Conservation (phyloP, 1,140 invertebrate species). For the Paraescarpia echinospica region DNA sequence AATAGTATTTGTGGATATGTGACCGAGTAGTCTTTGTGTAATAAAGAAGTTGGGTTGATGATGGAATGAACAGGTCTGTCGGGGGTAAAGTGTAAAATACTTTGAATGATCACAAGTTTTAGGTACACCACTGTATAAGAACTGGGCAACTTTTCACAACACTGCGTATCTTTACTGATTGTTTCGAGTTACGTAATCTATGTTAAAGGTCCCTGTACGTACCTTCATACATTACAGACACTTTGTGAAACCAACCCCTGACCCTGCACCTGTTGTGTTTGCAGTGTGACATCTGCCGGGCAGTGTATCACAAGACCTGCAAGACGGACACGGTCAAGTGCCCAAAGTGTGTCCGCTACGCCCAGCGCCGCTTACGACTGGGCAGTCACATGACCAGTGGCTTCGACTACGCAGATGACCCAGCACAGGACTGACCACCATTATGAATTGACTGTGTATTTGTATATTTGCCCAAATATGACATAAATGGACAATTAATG, state of each 20-base stretch:
- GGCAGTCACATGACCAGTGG: background rate
- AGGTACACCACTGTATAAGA: background rate
- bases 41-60: no score
- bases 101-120: background rate
- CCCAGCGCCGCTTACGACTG: background rate
- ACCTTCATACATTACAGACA: background rate
- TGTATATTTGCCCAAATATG: no score
- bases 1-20: no score
- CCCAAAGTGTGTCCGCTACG: constrained; percentile 12
- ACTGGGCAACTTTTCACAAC: background rate
- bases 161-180: background rate
- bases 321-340: background rate
- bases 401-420: background rate
- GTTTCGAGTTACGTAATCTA: background rate
- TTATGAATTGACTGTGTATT: no score
- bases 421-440: background rate
- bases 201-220: no score
- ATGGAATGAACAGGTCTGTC: no score
- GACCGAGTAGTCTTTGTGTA: no score
- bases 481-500: no score
- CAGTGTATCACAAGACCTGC: constrained; percentile 17
- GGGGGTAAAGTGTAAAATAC: no score
- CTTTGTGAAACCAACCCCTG: background rate
- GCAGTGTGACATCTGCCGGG: constrained; percentile 4
- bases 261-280: background rate